Conservation (phyloP, 2,113 vertebrate species). For the Plecotus auritus region DNA sequence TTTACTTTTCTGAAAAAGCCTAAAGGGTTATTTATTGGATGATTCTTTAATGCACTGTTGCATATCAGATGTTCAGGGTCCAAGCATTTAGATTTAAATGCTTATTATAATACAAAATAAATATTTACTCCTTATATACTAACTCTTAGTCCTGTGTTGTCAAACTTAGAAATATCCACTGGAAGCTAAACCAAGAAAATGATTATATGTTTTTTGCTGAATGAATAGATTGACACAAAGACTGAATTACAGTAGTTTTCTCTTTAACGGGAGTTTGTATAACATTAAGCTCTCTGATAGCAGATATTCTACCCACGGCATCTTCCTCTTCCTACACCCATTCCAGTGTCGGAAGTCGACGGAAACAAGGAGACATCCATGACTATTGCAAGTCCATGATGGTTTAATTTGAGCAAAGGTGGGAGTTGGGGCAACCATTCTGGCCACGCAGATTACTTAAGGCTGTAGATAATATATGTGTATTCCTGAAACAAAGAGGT, state of each 20-base stretch:
- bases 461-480: not conserved
- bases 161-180: not conserved
- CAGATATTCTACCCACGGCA: not conserved
- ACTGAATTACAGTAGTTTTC: not conserved
- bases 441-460: not conserved
- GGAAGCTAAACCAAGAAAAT: not conserved
- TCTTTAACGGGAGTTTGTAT: not conserved
- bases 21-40: not conserved
- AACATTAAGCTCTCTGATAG: not conserved
- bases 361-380: not conserved
- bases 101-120: not conserved
- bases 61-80: not conserved
- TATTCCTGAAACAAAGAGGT: not conserved
- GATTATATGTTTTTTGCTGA: not conserved
- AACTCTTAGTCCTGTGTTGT: not conserved
- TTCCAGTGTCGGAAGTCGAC: not conserved
- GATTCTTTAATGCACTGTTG: not conserved
- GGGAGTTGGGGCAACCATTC: too few relatives aligned
- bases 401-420: not conserved
- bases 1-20: not conserved
- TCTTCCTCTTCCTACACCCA: not conserved
- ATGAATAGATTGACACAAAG: not conserved
- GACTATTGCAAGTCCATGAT: not conserved
- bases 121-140: not conserved
- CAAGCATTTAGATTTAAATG: not conserved